Evolutionary conservation across 2,888 invertebrate species (phyloP), one percentile per base, ranked within the genome.

Genomic region (Drosophila multiciliata): DNA sequence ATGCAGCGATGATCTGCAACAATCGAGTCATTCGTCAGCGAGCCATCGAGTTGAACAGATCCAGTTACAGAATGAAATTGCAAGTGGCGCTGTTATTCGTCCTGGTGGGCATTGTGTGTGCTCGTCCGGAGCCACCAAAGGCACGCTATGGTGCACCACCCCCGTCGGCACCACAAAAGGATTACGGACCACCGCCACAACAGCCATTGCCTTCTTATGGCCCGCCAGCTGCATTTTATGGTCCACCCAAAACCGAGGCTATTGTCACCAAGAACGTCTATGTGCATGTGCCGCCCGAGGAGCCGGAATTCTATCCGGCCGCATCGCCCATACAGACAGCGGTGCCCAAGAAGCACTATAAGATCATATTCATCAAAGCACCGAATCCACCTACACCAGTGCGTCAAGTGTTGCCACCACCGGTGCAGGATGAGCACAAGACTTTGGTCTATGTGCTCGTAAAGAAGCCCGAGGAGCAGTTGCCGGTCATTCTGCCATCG

Each of bases 361-460:
- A 94, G 87, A 94, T 94, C 81, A 94, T 94, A 72, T 94, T 94
- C 91, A 94, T 94, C 80, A 94, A 94, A 89, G 94, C 94, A 33
- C 94, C 94, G 26, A 93, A 93, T 68, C 93, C 94, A 61, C 94
- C 93, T 15, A 92, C 93, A 9, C 94, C 94, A 17, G 92, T 93
- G 63, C 94, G 92, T 36, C 94, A 94, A 69, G 92, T 94, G 53
- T 86, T 94, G 66, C 94, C 95, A 33, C 93, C 96, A 61, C 96
- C 97, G 84, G 96, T 96, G 33, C 97, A 96, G 93, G 97, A 97
- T 91, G 97, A 97, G 93, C 97, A 97, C 94, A 97, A 97, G 94
- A 97, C 97, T 9, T 94, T 97, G 80, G 97, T 97, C 72, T 97
- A 97, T 93, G 97, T 97, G 59, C 93, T 97, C 92, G 97, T 97